Conservation (phyloP, 2,113 vertebrate genomes). For the Mesitornis unicolor region DNA sequence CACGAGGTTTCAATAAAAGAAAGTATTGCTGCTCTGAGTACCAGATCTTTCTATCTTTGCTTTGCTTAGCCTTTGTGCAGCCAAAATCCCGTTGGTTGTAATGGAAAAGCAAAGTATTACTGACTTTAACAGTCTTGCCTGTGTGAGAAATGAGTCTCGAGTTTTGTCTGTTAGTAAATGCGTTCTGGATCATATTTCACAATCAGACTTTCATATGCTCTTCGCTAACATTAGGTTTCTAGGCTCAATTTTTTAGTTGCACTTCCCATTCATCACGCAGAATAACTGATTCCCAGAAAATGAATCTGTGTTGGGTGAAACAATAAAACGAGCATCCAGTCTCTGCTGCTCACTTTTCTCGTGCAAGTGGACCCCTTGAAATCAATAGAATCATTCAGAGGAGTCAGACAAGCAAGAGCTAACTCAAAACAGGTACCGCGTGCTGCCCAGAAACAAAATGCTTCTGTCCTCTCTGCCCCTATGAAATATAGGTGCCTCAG, state of each 20-base stretch:
- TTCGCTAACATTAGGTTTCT: conserved; percentile 34
- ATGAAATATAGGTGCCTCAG: conserved; percentile 13
- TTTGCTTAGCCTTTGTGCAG: conserved; percentile 18
- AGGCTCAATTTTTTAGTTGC: conserved; percentile 56
- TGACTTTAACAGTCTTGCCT: conserved; percentile 50
- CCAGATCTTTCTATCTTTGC: neutral
- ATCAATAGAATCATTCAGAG: conserved; percentile 67
- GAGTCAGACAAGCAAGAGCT: conserved; percentile 46
- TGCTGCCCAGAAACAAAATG: conserved; percentile 55
- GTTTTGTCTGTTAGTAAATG: conserved; percentile 59
- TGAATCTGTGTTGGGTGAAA: conserved; percentile 50
- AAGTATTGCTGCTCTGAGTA: neutral
- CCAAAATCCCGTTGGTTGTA: conserved; percentile 22
- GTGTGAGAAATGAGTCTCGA: conserved; percentile 53
- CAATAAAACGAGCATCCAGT: conserved; percentile 59
- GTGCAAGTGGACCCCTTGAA: conserved; percentile 46
- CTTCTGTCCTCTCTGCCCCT: conserved; percentile 16
- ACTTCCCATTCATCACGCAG: conserved; percentile 59
- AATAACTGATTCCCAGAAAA: conserved; percentile 62
- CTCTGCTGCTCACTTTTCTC: conserved; percentile 53
- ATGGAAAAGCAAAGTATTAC: conserved; percentile 49
- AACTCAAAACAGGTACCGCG: conserved; percentile 49
- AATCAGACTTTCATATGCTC: conserved; percentile 19
- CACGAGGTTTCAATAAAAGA: neutral
- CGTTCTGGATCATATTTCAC: conserved; percentile 64